phyloP scores from a whole-genome alignment of 2,113 vertebrate species.

The Heterotis niloticus region DNA sequence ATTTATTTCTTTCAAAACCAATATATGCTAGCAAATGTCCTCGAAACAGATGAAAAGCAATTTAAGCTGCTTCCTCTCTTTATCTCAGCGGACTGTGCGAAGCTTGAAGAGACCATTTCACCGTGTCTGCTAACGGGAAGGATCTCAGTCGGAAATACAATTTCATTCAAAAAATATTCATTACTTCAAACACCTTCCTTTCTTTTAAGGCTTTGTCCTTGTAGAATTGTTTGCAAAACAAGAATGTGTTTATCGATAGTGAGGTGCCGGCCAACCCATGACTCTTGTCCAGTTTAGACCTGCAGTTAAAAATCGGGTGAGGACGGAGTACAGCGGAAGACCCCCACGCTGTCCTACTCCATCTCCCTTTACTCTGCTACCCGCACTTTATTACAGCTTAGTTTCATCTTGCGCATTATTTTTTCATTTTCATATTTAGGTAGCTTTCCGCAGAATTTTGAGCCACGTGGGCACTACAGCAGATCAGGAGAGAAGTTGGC shows the following conservation, averaged over 20 bases:
- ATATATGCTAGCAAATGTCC: conserved; percentile 39
- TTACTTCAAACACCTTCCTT: background rate
- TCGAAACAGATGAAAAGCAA: conserved; percentile 38
- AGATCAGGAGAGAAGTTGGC: no score
- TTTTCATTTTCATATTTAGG: no score
- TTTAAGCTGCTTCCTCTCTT: conserved; percentile 34
- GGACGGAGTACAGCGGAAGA: background rate
- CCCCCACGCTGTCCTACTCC: background rate
- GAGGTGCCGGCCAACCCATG: background rate
- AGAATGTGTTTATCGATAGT: background rate
- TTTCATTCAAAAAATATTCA: background rate
- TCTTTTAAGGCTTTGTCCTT: background rate
- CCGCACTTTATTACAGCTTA: no score
- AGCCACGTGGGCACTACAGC: background rate
- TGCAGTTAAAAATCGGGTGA: background rate
- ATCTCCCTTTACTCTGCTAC: background rate
- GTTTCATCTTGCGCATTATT: no score
- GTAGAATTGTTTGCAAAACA: background rate
- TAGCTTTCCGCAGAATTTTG: background rate
- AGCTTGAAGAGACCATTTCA: conserved; percentile 1
- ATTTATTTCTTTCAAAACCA: background rate
- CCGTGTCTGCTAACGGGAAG: background rate
- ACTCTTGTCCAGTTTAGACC: background rate
- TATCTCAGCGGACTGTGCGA: conserved; percentile 14
- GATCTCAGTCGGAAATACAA: background rate